Evolutionary conservation across 2,888 invertebrate genomes (phyloP), one percentile per base, ranked within the genome.

Genomic region (Caenorhabditis panamensis): DNA sequence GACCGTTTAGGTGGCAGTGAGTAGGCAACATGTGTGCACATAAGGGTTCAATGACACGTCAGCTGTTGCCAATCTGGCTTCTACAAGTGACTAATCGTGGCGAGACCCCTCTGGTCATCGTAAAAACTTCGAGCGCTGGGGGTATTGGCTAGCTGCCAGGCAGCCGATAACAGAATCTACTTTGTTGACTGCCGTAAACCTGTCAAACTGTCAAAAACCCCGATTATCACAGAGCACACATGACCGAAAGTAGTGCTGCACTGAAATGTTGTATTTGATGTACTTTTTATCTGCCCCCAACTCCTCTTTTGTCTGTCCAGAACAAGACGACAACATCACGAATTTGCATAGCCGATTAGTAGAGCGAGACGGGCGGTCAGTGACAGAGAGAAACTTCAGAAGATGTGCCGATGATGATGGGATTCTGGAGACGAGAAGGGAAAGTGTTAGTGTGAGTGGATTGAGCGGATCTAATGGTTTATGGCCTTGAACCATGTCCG

Each of bases 171-270:
- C 61, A 44, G 37, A 58, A 58, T 61, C 37, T 37, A 61, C 49
- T 53, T 54, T 16, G 47, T 72, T 44, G 62, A 66, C 73, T 73
- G 73, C 73, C 73, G 73, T 73, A 73, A 73, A 73, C 64, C 73
- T 73, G 73, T 73, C 73, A 73, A 66, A 66, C 64, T 73, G 73
- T 73, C 73, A 73, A 73, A 66, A 73, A 73, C 63, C 54, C 20
- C 54, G 16, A 64, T 22, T n/a, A n/a, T n/a, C n/a, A n/a, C n/a
- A 63, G 47, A 63, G 47, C 54, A 49, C 73, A 73, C 56, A 73
- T 73, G 73, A 73, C 59, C 73, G 51, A 47, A 47, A 63, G 53
- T 64, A 36, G 26, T 31, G 22, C 1, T 13, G 36, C 20, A 20
- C 22, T n/a, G n/a, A 59, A 41, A 49, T 36, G 49, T 47, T 68